phyloP scores from a whole-genome alignment of 2,797 vertebrate species.

The Pseudochaenichthys georgianus region DNA sequence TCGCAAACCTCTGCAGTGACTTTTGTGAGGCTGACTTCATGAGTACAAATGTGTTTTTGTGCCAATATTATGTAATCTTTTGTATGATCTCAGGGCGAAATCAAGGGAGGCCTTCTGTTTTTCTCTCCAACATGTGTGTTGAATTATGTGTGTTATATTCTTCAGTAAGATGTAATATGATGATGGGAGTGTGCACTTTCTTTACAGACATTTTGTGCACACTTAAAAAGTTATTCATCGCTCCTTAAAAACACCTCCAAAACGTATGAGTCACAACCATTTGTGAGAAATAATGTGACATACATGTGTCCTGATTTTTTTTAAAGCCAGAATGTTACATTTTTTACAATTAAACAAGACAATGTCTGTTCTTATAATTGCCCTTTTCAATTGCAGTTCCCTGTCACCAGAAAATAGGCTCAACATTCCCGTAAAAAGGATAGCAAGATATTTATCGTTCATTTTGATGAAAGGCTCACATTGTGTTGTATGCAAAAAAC shows the following conservation, averaged over 20 bases:
- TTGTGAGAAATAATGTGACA: slow-evolving; percentile 20
- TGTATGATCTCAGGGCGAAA: slow-evolving; percentile 60
- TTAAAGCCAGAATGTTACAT: slow-evolving; percentile 7
- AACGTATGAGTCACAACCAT: slow-evolving; percentile 24
- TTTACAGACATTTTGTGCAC: slow-evolving; percentile 25
- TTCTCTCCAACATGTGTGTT: slow-evolving; percentile 64
- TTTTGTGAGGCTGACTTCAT: slow-evolving; percentile 17
- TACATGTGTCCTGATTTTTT: neutral
- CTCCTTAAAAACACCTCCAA: slow-evolving; percentile 21
- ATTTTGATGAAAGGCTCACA: slow-evolving; percentile 56
- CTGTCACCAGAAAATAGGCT: slow-evolving; percentile 22
- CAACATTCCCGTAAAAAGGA: slow-evolving; percentile 11
- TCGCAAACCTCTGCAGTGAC: neutral
- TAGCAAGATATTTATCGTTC: slow-evolving; percentile 24
- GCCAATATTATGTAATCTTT: slow-evolving; percentile 39
- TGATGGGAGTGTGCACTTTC: slow-evolving; percentile 33
- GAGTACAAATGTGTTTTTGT: slow-evolving; percentile 36
- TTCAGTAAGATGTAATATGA: slow-evolving; percentile 50
- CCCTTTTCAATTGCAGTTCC: neutral
- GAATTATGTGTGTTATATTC: slow-evolving; percentile 57
- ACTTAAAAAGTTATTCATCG: slow-evolving; percentile 2
- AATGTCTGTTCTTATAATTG: slow-evolving; percentile 24
- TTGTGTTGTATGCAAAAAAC: slow-evolving; percentile 44
- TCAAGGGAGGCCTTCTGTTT: slow-evolving; percentile 48
- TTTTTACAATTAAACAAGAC: slow-evolving; percentile 53